phyloP scores from a whole-genome alignment of 2,113 vertebrate species.

The Lethenteron reissneri region DNA sequence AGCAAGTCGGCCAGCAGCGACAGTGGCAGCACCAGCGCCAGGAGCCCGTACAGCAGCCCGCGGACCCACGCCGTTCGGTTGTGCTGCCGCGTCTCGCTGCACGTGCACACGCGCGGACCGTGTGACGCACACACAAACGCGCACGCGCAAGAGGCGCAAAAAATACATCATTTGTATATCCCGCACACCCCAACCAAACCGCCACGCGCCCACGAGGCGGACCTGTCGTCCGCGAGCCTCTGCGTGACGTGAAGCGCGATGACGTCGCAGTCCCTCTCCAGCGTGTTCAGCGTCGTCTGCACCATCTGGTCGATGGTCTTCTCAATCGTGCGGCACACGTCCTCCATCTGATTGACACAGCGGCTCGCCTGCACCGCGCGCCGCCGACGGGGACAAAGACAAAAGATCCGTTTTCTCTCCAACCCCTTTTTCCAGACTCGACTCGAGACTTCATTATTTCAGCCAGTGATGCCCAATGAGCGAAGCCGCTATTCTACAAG shows the following conservation, averaged over 20 bases:
- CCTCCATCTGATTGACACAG: constrained; percentile 46
- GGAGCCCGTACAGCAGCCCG: constrained; percentile 27
- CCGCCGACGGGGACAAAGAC: no score
- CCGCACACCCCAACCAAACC: not conserved
- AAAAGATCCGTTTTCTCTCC: no score
- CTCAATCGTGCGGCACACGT: constrained; percentile 34
- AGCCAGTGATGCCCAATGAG: no score
- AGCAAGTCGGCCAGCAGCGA: constrained; percentile 24
- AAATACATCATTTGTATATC: not conserved
- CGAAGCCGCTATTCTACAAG: no score
- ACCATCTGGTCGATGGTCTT: constrained; percentile 48
- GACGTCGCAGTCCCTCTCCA: constrained; percentile 40
- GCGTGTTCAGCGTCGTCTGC: constrained; percentile 39
- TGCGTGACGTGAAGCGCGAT: constrained; percentile 26
- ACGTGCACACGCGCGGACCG: not conserved
- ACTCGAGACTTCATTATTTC: no score
- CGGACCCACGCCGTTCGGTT: constrained; percentile 29
- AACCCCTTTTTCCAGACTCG: no score
- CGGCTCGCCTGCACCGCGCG: constrained; percentile 24
- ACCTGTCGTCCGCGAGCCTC: constrained; percentile 26
- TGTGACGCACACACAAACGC: not conserved
- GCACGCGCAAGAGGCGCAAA: no score
- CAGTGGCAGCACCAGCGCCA: constrained; percentile 30
- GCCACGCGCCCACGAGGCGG: not conserved
- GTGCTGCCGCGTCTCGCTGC: constrained; percentile 19